These are phyloP conservation scores for Orbicella faveolata DNA, from an alignment of 64 coral and sea anemone genomes.

Conservation along the genomic window DNA sequence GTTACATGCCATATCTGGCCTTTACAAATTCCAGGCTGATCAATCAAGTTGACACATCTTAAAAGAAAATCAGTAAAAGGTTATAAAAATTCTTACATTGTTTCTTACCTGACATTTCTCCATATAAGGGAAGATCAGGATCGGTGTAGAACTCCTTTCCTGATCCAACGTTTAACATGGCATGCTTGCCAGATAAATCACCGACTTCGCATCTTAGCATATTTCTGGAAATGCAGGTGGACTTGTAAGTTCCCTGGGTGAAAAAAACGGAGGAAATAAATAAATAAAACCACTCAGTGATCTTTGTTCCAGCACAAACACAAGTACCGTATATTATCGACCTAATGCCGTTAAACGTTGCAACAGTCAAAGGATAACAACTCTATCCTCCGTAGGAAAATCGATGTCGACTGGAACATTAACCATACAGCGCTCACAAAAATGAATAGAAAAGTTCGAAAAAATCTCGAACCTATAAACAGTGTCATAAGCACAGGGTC, in stretches of 20 bases:
- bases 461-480: no score
- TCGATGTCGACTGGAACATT: no score
- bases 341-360: no score
- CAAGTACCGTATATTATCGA: no score
- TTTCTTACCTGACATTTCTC: constrained; percentile 65
- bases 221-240: constrained; percentile 67
- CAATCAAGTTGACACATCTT: neutral
- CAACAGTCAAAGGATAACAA: no score
- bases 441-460: no score
- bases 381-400: no score
- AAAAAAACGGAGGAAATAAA: neutral
- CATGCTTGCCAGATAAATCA: constrained; percentile 78
- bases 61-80: neutral
- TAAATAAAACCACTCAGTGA: no score
- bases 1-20: no score
- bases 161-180: constrained; percentile 66
- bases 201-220: constrained; percentile 91
- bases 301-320: no score
- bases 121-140: constrained; percentile 70
- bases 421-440: no score
- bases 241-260: constrained; percentile 75
- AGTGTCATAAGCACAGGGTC: no score
- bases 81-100: neutral
- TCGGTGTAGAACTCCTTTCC: constrained; percentile 74
- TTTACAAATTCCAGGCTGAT: neutral